Base-by-base conservation (phyloP, 2,888 invertebrate species). In the Drosophila villosipedis region DNA sequence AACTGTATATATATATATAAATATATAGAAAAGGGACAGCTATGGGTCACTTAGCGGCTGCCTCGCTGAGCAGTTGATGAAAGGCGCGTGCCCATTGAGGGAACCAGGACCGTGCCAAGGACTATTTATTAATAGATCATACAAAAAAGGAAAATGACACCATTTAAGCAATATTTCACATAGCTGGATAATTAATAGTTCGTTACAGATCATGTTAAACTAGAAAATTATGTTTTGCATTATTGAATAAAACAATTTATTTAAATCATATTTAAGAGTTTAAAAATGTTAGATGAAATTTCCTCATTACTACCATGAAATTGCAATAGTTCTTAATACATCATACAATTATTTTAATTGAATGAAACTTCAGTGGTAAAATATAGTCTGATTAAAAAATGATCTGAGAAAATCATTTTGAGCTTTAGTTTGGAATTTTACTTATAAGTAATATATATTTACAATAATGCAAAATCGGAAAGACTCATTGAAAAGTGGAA, bases 61-160 rank as follows among this genome's bases (percentile, higher is more conserved):
- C 33, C 19, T 59, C 12, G 52, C 28, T 39, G 49, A 58, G 52
- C 68, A 66, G 68, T 59, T 64, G 75, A 31, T 63, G 75, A 80
- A 41, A 73, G 83, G 78, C 80, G 71, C 86, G 86, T 76, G 89
- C 80, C 82, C 73, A 52, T 50, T 55, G 35, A 50, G 41, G 16
- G 16, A 43, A n/a, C 64, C 33, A 65, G 30, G 49, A 61, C 28
- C 31, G 37, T 66, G 30, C 3, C n/a, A 19, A 52, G 37, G 10
- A 52, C 62, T 33, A 55, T 68, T 47, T 60, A 49, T 12, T 39
- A 57, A 59, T 70, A 52, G 53, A 33, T 4, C n/a, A 35, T 16
- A 22, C 4, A 25, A 47, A 16, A 43, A 47, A 57, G 14, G 19
- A 19, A 55, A 52, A 6, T 25, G 10, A 28, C 55, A n/a, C 31